Percentiles rank a stretch among this genome's conserved stretches.
phyloP scores from a whole-genome alignment of 2,888 invertebrate genomes.

The Habrosyne pyritoides region DNA sequence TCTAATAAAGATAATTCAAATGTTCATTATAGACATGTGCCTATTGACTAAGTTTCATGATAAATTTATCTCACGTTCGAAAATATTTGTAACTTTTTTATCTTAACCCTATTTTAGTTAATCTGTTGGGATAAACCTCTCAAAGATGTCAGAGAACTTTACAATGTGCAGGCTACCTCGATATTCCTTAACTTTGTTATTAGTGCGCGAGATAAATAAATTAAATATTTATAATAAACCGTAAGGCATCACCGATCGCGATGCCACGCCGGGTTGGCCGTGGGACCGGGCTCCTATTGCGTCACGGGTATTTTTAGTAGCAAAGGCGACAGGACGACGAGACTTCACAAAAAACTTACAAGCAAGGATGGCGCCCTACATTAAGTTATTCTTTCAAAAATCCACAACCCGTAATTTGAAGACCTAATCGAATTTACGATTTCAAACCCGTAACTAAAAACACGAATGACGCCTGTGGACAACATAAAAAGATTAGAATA shows the following conservation, averaged over 20 bases:
- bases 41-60: too few relatives aligned
- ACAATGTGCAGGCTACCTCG: conserved; percentile 54
- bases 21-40: too few relatives aligned
- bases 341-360: conserved; percentile 68
- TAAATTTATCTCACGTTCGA: background rate
- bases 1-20: too few relatives aligned
- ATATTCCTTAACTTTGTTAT: conserved; percentile 45
- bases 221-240: conserved; percentile 77
- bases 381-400: conserved; percentile 47
- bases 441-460: background rate
- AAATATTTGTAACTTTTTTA: background rate
- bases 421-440: conserved; percentile 1
- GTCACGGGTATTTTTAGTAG: conserved; percentile 78
- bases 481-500: background rate
- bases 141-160: conserved; percentile 24
- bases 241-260: conserved; percentile 36
- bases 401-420: conserved; percentile 1
- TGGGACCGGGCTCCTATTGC: conserved; percentile 63
- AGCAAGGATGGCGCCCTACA: conserved; percentile 72
- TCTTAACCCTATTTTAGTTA: background rate
- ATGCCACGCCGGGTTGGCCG: conserved; percentile 48
- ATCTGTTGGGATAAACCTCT: conserved; percentile 18
- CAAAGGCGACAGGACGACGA: conserved; percentile 62
- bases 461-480: background rate
- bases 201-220: conserved; percentile 64